Conservation (phyloP, 2,888 invertebrate genomes). For the Lydus trimaculatus region DNA sequence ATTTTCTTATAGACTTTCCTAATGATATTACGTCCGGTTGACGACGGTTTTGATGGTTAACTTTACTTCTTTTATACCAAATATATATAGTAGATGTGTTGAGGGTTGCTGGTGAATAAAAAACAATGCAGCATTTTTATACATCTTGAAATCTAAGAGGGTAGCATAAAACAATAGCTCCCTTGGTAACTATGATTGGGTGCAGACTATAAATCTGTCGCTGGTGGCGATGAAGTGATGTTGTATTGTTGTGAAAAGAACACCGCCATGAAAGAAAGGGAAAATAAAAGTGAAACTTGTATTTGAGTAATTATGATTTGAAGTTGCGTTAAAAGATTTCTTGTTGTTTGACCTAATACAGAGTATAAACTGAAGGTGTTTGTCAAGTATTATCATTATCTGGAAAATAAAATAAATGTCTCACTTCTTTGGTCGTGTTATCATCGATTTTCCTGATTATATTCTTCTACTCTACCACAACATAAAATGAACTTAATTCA, state of each 20-base stretch:
- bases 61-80: not conserved
- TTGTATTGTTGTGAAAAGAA: not conserved
- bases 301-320: not conserved
- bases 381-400: too few relatives aligned
- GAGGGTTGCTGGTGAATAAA: conserved; percentile 19
- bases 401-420: not conserved
- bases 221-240: conserved; percentile 38
- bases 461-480: not conserved
- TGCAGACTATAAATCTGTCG: conserved; percentile 42
- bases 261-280: not conserved
- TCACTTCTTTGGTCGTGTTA: conserved; percentile 1
- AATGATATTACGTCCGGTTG: conserved; percentile 16
- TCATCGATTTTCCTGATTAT: conserved; percentile 1
- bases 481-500: not conserved
- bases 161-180: conserved; percentile 21
- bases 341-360: too few relatives aligned
- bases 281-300: not conserved
- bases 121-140: conserved; percentile 26
- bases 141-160: conserved; percentile 17
- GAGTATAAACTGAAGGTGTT: conserved; percentile 6
- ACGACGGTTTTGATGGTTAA: not conserved
- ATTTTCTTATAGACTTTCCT: conserved; percentile 18
- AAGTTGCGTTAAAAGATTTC: not conserved
- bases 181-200: conserved; percentile 24
- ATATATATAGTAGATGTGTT: not conserved